Evolutionary conservation across 53 echinoderm and acorn worm species (phyloP), one percentile per base, ranked within the genome.

Genomic region (Astropecten irregularis): DNA sequence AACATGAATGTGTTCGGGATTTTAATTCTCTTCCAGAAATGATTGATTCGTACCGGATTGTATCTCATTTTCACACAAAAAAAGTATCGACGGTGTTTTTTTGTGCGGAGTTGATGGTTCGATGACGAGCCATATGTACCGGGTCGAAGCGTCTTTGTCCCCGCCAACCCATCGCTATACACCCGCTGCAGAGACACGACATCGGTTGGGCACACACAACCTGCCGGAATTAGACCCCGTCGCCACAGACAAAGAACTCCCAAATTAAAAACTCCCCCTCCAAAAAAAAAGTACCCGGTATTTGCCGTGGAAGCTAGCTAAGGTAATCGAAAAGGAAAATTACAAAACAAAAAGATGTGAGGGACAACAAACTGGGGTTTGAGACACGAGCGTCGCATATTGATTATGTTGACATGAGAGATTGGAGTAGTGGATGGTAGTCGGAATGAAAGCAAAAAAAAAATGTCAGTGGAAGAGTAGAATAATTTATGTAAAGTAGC

Each of bases 371-470:
- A n/a, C n/a, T n/a, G n/a, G n/a, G n/a, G n/a, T n/a, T n/a, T n/a
- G n/a, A n/a, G n/a, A n/a, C 16, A 37, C 60, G 50, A 34, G 49
- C 5, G 51, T 30, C 38, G 19, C 4, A 30, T 61, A 60, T 79
- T 79, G 79, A 79, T 79, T 79, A 61, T 79, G 79, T 79, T 79
- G 79, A 79, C 62, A 74, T 37, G 18, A 27, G 40, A 57, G 62
- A 79, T 79, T 60, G 46, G 65, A 65, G n/a, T n/a, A n/a, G n/a
- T n/a, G n/a, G n/a, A n/a, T n/a, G n/a, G n/a, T n/a, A n/a, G n/a
- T n/a, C n/a, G n/a, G n/a, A n/a, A n/a, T n/a, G n/a, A n/a, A n/a
- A n/a, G n/a, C n/a, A n/a, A n/a, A n/a, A n/a, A n/a, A n/a, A n/a
- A 38, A 37, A n/a, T 29, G 27, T 29, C 34, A 13, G 76, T 26